phyloP scores from a whole-genome alignment of 1,140 invertebrate genomes.

The Euglossa dilemma region DNA sequence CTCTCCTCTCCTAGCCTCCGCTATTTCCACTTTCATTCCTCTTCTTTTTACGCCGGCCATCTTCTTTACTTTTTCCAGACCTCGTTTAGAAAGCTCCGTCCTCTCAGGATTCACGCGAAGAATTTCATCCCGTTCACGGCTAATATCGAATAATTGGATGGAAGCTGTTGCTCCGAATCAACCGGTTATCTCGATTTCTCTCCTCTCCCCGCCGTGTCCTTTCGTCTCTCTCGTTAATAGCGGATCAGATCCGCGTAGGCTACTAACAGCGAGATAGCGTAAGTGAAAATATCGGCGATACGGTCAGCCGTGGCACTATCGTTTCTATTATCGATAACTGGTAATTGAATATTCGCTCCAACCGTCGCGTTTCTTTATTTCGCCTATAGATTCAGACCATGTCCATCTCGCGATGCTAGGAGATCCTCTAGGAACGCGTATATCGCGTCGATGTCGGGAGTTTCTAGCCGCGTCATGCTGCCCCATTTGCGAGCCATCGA shows the following conservation, averaged over 20 bases:
- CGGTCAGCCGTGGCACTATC: no score
- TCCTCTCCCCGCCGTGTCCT: background rate
- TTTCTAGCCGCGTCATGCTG: no score
- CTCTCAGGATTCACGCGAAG: background rate
- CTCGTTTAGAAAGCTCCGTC: background rate
- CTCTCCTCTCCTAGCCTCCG: background rate
- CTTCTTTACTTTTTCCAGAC: background rate
- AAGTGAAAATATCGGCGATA: no score
- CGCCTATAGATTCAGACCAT: no score
- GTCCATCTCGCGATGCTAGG: no score
- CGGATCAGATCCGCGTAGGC: no score
- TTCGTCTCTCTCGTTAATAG: no score
- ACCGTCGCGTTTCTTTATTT: no score
- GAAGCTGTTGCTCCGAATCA: background rate
- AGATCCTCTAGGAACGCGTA: no score
- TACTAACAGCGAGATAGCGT: no score
- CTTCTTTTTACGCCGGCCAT: slow-evolving; percentile 13
- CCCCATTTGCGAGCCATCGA: no score
- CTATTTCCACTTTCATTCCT: slow-evolving; percentile 26
- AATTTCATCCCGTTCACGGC: slow-evolving; percentile 4
- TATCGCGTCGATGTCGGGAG: no score
- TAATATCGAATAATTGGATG: background rate
- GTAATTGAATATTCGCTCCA: background rate
- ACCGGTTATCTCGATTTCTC: background rate
- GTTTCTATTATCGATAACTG: background rate